These are phyloP conservation scores for Flexamia atlantica DNA, from an alignment of 2,888 invertebrate genomes.

Conservation along the genomic window DNA sequence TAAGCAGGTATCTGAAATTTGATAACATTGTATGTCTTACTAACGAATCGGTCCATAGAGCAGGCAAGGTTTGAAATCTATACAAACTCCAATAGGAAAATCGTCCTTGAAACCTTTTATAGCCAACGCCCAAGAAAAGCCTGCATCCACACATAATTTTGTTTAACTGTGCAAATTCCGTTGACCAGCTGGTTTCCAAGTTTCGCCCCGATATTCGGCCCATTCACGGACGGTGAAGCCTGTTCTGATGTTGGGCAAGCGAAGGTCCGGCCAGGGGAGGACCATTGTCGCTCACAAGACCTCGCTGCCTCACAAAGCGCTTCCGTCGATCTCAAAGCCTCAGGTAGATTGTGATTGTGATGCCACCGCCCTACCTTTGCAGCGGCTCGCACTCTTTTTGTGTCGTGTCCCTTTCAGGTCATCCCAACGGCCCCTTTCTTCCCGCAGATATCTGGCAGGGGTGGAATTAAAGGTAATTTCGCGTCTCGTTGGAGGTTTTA, in stretches of 20 bases:
- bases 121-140: too few species aligned
- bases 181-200: not conserved
- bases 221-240: not conserved
- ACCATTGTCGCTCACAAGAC: slow-evolving; percentile 18
- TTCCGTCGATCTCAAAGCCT: slow-evolving; percentile 31
- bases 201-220: not conserved
- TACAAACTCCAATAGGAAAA: too few species aligned
- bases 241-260: slow-evolving; percentile 10
- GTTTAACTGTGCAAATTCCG: too few species aligned
- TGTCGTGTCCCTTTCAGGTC: not conserved
- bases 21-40: too few species aligned
- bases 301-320: slow-evolving; percentile 14
- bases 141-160: too few species aligned
- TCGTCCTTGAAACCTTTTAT: too few species aligned
- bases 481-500: not conserved
- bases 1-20: too few species aligned
- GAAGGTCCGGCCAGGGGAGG: slow-evolving; percentile 20
- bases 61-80: too few species aligned
- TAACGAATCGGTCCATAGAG: too few species aligned
- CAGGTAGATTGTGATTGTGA: slow-evolving; percentile 31
- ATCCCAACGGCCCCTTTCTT: slow-evolving; percentile 17
- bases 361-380: slow-evolving; percentile 7
- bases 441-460: not conserved
- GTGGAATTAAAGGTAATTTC: slow-evolving; percentile 35
- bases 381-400: not conserved